Evolutionary conservation across 2,888 invertebrate species (phyloP), one percentile per base, ranked within the genome.

Genomic region (Hipparchia sbordonii): DNA sequence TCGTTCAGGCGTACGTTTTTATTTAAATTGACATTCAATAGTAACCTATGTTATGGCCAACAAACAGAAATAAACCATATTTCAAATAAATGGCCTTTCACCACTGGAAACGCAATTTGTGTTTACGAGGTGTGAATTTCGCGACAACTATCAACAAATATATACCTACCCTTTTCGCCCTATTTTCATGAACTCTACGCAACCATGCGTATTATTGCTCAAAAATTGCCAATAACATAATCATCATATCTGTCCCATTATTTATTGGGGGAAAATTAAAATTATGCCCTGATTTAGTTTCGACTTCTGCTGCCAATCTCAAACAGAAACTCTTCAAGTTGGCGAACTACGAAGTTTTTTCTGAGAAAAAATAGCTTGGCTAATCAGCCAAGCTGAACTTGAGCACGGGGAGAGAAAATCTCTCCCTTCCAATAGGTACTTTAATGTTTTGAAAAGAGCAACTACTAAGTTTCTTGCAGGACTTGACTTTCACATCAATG

Each of bases 41-140:
- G 51, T 33, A 52, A 65, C 63, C 33, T 12, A 52, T 33, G 65
- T 52, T 65, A 65, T 33, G 10, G 13, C 65, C 52, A 52, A 23
- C 63, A 51, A 65, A 65, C 52, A 65, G 65, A 71, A 59, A 71
- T 52, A 23, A 51, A 63, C 33, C 56, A 68, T 69, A 71, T 71
- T 69, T 60, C 52, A 74, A 71, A 71, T 46, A 60, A 67, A 63
- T 45, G 52, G 65, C 33, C 39, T 73, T 71, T 33, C 65, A 60
- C 61, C 66, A 74, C 69, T 67, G 66, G 60, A 65, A 60, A 74
- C 61, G 72, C 68, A 72, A 74, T 69, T 74, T 72, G 48, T 74
- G 71, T 72, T 72, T 69, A 74, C 65, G 72, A 68, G 65, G 66
- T 74, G 72, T 74, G 69, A 74, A 69, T 72, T 74, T 68, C 65